A percentile compares a stretch with the other conserved stretches of the same genome.
phyloP scores from a whole-genome alignment of 2,797 vertebrate species.

The Dryobates pubescens region DNA sequence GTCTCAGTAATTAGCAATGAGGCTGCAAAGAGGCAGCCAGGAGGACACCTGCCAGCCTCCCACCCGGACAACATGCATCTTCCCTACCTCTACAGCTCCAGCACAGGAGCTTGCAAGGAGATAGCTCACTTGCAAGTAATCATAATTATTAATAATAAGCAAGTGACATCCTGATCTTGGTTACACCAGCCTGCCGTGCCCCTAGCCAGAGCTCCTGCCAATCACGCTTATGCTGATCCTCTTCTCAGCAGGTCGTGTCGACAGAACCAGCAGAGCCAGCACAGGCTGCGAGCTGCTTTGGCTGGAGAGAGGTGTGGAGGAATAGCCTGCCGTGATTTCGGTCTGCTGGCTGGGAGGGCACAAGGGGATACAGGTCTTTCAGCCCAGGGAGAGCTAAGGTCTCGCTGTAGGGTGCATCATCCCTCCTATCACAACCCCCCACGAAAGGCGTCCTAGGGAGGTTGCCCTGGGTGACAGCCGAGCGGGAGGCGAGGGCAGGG shows the following conservation, averaged over 20 bases:
- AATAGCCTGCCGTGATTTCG: neutral
- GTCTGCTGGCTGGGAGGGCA: neutral
- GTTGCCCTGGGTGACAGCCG: neutral
- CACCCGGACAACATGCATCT: neutral
- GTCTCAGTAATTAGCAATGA: neutral
- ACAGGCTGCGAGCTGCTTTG: neutral
- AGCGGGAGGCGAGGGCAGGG: neutral
- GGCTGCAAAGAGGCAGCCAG: neutral
- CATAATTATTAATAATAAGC: constrained; percentile 21
- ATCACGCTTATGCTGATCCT: rapidly evolving
- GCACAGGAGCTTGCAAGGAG: neutral
- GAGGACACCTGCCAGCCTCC: neutral
- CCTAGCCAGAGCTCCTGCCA: neutral
- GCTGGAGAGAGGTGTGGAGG: neutral
- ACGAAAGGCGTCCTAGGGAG: neutral
- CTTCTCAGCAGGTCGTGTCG: neutral
- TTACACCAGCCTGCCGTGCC: neutral
- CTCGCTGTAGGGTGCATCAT: neutral
- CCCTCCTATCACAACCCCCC: neutral
- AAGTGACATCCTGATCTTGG: neutral
- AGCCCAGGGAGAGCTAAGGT: neutral
- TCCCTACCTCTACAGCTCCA: neutral
- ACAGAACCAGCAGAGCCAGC: neutral
- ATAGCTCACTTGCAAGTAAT: neutral
- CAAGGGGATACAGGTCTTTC: neutral